A percentile compares a stretch with the other conserved stretches of the same genome.
phyloP scores from a whole-genome alignment of 2,888 invertebrate species.

The Temnothorax rugatulus region DNA sequence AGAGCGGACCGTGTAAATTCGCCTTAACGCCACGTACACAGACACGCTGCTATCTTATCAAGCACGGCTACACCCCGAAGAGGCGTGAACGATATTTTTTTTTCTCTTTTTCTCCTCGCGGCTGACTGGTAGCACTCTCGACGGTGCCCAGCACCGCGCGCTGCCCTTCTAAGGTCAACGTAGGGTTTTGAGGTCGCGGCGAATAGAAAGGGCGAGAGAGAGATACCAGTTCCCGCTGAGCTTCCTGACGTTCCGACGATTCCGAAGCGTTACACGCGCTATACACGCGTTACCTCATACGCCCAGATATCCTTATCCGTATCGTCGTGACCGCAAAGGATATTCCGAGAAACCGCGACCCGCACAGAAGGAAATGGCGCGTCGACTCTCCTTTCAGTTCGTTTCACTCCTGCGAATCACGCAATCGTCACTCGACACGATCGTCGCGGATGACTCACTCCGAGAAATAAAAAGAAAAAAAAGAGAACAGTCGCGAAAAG shows the following conservation, averaged over 20 bases:
- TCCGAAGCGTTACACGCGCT: neutral
- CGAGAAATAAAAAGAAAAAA: neutral
- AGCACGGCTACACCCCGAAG: conserved; percentile 74
- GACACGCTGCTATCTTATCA: conserved; percentile 75
- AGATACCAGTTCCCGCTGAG: conserved; percentile 23
- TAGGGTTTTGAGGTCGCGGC: conserved; percentile 60
- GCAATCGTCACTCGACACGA: conserved; percentile 12
- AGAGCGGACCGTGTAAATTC: conserved; percentile 21
- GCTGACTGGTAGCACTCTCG: conserved; percentile 57
- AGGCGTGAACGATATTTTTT: conserved; percentile 79
- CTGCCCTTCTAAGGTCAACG: conserved; percentile 61
- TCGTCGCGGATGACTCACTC: conserved; percentile 7
- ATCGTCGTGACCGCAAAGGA: conserved; percentile 73
- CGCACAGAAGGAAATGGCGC: conserved; percentile 70
- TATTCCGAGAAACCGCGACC: conserved; percentile 74
- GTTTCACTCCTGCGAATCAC: conserved; percentile 49
- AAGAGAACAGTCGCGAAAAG: neutral
- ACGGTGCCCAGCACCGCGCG: conserved; percentile 51
- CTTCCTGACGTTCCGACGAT: conserved; percentile 23
- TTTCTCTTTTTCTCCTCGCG: conserved; percentile 65
- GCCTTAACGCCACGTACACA: conserved; percentile 36
- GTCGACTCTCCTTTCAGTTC: conserved; percentile 57
- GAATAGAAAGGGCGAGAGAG: conserved; percentile 66
- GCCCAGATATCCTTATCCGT: conserved; percentile 74
- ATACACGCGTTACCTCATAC: neutral